These are phyloP conservation scores for Agrilus cyanescens DNA, from an alignment of 2,888 invertebrate species.

Conservation along the genomic window DNA sequence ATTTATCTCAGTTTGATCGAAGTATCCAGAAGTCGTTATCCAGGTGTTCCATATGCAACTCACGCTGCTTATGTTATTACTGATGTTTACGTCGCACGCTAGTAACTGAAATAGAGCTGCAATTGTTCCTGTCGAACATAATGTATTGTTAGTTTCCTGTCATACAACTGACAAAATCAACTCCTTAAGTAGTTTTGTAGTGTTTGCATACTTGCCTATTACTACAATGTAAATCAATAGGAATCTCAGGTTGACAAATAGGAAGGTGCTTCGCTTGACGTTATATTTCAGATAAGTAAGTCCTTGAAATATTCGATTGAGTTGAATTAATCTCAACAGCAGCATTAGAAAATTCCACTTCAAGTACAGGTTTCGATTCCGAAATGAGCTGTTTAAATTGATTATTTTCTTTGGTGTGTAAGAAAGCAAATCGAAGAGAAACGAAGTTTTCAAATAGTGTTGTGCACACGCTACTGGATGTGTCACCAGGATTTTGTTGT, in stretches of 20 bases:
- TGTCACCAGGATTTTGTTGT: slow-evolving; percentile 38
- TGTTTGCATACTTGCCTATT: too few relatives aligned
- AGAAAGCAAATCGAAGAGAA: slow-evolving; percentile 36
- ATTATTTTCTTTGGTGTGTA: slow-evolving; percentile 37
- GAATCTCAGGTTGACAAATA: too few relatives aligned
- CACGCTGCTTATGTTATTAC: not conserved
- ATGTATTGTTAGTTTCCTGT: too few relatives aligned
- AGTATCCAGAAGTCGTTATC: too few relatives aligned
- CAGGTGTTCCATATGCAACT: not conserved
- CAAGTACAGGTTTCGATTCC: not conserved
- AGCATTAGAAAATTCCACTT: slow-evolving; percentile 2
- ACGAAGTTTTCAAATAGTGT: slow-evolving; percentile 35
- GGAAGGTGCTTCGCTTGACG: not conserved
- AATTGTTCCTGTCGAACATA: not conserved
- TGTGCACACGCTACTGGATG: slow-evolving; percentile 40
- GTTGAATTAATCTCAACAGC: slow-evolving; percentile 6
- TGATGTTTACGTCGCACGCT: slow-evolving; percentile 6
- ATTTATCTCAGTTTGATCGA: too few relatives aligned
- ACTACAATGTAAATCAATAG: too few relatives aligned
- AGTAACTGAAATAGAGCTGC: slow-evolving; percentile 8
- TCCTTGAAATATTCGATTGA: slow-evolving; percentile 10
- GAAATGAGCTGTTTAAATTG: slow-evolving; percentile 13
- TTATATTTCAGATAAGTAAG: slow-evolving; percentile 9
- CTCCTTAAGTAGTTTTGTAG: too few relatives aligned
- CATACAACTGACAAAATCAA: too few relatives aligned